A percentile compares a stretch with the other conserved stretches of the same genome.
Evolutionary conservation across 2,888 invertebrate genomes (phyloP).

Genomic region (Gisinianus flammeolus): DNA sequence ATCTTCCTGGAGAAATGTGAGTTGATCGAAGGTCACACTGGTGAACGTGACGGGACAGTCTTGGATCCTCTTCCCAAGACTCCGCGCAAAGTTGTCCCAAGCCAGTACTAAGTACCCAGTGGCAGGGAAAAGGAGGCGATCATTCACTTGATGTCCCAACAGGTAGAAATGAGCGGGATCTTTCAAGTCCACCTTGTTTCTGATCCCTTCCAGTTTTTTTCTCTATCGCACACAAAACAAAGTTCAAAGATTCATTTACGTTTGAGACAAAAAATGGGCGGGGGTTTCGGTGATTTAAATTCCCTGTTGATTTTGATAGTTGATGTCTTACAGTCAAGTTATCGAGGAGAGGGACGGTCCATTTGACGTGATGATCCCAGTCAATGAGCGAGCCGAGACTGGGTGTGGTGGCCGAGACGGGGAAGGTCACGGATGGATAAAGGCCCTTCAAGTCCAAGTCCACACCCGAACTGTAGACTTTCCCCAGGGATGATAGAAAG

Average conservation of each 20-base stretch:
- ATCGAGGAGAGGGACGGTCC: constrained; percentile 59
- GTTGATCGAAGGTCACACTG: constrained; percentile 80
- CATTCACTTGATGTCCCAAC: constrained; percentile 82
- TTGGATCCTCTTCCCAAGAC: constrained; percentile 71
- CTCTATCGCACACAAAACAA: not conserved
- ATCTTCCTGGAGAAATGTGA: constrained; percentile 78
- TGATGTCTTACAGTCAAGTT: no score
- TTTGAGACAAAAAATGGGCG: no score
- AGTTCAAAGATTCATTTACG: not conserved
- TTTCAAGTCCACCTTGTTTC: constrained; percentile 17
- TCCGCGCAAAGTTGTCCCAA: constrained; percentile 75
- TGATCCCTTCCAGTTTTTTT: not conserved
- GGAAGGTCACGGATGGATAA: constrained; percentile 77
- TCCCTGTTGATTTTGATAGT: no score
- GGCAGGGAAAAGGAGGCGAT: constrained; percentile 90
- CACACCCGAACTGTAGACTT: constrained; percentile 78
- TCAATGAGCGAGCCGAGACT: constrained; percentile 81
- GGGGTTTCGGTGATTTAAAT: no score
- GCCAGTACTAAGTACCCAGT: constrained; percentile 88
- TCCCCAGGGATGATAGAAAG: constrained; percentile 80
- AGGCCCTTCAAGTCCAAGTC: constrained; percentile 76
- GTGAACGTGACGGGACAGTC: constrained; percentile 83
- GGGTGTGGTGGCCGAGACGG: constrained; percentile 84
- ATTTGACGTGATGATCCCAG: constrained; percentile 77
- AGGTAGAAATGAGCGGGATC: constrained; percentile 76